A percentile compares a stretch with the other conserved stretches of the same genome.
Evolutionary conservation across 2,888 invertebrate genomes (phyloP).

Genomic region (Lasioglossum zephyrum): DNA sequence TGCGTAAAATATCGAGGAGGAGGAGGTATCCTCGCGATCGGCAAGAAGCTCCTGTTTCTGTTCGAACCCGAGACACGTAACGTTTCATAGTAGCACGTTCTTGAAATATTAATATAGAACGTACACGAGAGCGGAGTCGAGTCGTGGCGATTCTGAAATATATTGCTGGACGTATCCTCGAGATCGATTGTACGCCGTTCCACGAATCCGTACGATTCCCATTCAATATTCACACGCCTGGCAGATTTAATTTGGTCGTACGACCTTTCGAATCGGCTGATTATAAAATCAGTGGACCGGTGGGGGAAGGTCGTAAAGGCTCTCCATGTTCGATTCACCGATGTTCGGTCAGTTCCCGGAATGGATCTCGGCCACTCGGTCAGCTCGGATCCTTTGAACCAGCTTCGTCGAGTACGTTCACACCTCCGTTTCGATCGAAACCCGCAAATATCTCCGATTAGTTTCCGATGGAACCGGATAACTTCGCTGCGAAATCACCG

Average conservation of each 20-base stretch:
- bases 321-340: conserved; percentile 52
- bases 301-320: conserved; percentile 26
- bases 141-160: neutral
- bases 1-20: too few species aligned
- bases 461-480: neutral
- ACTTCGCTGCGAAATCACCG: neutral
- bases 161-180: neutral
- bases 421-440: conserved; percentile 40
- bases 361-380: conserved; percentile 72
- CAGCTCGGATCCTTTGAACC: conserved; percentile 66
- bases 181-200: neutral
- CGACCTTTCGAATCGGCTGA: conserved; percentile 45
- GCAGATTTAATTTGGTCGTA: conserved; percentile 48
- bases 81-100: neutral
- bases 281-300: neutral
- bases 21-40: neutral
- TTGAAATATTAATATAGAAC: neutral
- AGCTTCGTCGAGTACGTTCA: conserved; percentile 39
- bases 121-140: neutral
- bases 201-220: neutral
- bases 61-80: neutral
- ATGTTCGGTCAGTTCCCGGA: conserved; percentile 60
- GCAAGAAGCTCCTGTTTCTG: neutral
- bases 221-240: conserved; percentile 37
- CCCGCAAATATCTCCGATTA: neutral